Conservation (phyloP, 2,888 invertebrate species). For the Lepeophtheirus nordmannii region DNA sequence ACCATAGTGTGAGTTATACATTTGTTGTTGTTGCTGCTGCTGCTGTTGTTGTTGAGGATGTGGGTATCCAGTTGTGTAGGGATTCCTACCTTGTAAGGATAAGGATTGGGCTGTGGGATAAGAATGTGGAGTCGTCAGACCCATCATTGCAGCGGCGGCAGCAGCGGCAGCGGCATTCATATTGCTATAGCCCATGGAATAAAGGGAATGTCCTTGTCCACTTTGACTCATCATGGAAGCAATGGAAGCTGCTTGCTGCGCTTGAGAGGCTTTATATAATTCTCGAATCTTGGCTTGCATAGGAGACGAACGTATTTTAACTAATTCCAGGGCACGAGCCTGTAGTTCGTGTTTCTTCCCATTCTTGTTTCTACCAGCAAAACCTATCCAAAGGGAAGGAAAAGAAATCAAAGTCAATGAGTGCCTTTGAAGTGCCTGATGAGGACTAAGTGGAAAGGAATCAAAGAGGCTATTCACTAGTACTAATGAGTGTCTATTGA, state of each 20-base stretch:
- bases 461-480: too few relatives aligned
- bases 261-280: constrained; percentile 41
- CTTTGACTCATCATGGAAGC: constrained; percentile 15
- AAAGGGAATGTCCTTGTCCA: background rate
- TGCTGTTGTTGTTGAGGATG: background rate
- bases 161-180: constrained; percentile 3
- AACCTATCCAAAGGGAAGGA: constrained; percentile 36
- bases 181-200: constrained; percentile 16
- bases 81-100: constrained; percentile 23
- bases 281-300: constrained; percentile 50
- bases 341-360: constrained; percentile 65
- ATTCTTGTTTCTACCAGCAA: constrained; percentile 58
- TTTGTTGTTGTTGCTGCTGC: constrained; percentile 16
- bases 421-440: too few relatives aligned
- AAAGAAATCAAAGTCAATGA: too few relatives aligned
- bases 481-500: too few relatives aligned
- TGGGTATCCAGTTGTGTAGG: constrained; percentile 24
- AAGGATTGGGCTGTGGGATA: background rate
- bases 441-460: too few relatives aligned
- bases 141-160: constrained; percentile 20
- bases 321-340: constrained; percentile 52
- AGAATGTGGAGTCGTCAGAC: background rate
- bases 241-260: background rate
- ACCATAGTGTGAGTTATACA: background rate
- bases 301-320: constrained; percentile 48